These are phyloP conservation scores for Brassicogethes aeneus DNA, from an alignment of 2,888 invertebrate species.

Conservation along the genomic window DNA sequence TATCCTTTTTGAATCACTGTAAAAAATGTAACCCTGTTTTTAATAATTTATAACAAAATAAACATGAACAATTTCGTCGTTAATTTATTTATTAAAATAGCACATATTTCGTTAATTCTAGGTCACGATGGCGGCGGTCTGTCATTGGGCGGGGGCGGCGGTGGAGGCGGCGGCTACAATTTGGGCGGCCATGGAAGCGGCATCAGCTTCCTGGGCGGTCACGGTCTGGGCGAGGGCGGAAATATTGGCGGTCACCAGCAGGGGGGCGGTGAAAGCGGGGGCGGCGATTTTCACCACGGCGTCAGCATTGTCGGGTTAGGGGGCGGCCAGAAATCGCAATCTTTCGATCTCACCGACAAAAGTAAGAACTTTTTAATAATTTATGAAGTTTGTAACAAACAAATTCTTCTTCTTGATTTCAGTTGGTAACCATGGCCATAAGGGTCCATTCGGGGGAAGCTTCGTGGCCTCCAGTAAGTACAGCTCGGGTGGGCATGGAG, in stretches of 20 bases:
- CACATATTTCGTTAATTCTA: too few relatives aligned
- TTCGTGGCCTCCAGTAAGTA: slow-evolving; percentile 27
- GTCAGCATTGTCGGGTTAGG: slow-evolving; percentile 24
- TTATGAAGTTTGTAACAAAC: too few relatives aligned
- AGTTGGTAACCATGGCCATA: slow-evolving; percentile 17
- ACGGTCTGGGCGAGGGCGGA: slow-evolving; percentile 13
- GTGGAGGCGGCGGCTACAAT: slow-evolving; percentile 8
- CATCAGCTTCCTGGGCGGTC: slow-evolving; percentile 12
- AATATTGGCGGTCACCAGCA: slow-evolving; percentile 10
- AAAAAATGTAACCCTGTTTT: too few relatives aligned
- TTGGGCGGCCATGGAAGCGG: slow-evolving; percentile 12
- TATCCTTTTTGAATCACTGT: too few relatives aligned
- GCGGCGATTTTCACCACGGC: slow-evolving; percentile 26
- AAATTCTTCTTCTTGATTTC: too few relatives aligned
- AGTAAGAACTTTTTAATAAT: too few relatives aligned
- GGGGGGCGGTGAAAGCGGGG: slow-evolving; percentile 16
- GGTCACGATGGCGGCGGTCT: neutral
- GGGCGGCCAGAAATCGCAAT: slow-evolving; percentile 17
- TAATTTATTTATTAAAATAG: neutral
- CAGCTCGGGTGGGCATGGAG: slow-evolving; percentile 21
- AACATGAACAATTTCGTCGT: neutral
- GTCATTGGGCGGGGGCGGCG: slow-evolving; percentile 1
- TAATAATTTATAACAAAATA: too few relatives aligned
- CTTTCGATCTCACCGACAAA: slow-evolving; percentile 24
- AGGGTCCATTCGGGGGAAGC: slow-evolving; percentile 24